phyloP scores from a whole-genome alignment of 2,113 vertebrate species.

The Clarias magur region DNA sequence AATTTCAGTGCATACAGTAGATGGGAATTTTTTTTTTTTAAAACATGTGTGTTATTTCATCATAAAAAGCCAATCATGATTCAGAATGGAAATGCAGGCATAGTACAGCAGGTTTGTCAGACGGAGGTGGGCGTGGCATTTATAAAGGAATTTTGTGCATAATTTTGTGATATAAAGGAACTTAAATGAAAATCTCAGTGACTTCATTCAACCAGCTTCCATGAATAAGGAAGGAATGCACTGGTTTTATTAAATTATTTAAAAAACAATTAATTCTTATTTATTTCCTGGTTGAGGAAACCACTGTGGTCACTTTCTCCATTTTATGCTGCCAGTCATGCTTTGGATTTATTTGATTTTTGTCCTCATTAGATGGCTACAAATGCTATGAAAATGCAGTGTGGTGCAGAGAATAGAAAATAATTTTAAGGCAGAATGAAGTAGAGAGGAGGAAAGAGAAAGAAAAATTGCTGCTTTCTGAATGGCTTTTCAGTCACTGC shows the following conservation, averaged over 20 bases:
- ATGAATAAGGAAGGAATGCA: conserved; percentile 32
- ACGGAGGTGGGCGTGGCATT: neutral
- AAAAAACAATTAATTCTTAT: conserved; percentile 57
- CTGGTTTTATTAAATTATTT: conserved; percentile 66
- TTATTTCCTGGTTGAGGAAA: conserved; percentile 54
- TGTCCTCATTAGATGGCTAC: conserved; percentile 78
- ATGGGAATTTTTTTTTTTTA: neutral
- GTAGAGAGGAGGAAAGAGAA: conserved; percentile 29
- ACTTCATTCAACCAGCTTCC: neutral
- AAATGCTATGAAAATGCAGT: conserved; percentile 66
- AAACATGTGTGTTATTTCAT: neutral
- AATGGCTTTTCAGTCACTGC: conserved; percentile 70
- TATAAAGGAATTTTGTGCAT: neutral
- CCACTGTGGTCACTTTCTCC: conserved; percentile 70
- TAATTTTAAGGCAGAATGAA: conserved; percentile 29
- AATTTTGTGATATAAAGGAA: neutral
- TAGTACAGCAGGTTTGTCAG: neutral
- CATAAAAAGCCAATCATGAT: neutral
- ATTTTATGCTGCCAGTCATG: conserved; percentile 57
- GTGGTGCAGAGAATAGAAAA: conserved; percentile 53
- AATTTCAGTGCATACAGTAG: neutral
- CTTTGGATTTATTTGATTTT: conserved; percentile 71
- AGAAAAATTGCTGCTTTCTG: conserved; percentile 70
- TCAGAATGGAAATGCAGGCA: neutral
- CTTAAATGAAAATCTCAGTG: neutral